Evolutionary conservation across 2,113 vertebrate genomes (phyloP).

Genomic region (Nothocercus nigrocapillus): DNA sequence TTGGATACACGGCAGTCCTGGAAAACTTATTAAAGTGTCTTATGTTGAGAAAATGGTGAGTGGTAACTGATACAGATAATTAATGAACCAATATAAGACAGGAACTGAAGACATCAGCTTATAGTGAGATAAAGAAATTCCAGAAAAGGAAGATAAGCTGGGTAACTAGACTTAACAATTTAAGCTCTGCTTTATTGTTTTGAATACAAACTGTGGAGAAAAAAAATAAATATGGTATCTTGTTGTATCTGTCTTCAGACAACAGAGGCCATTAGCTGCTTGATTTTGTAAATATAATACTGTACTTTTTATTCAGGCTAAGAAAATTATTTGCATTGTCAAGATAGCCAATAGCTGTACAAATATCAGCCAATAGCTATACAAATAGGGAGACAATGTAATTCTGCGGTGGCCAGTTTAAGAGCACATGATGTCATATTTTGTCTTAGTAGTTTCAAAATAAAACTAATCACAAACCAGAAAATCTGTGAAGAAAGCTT

Average conservation of each 20-base stretch:
- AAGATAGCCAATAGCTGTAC: background rate
- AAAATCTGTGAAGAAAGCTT: background rate
- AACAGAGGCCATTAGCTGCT: background rate
- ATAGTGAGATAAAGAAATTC: background rate
- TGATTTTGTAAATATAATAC: background rate
- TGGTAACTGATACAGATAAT: background rate
- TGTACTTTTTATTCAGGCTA: background rate
- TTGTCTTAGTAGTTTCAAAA: background rate
- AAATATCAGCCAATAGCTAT: too few relatives aligned
- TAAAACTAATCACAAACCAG: background rate
- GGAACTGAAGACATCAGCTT: background rate
- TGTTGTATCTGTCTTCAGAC: background rate
- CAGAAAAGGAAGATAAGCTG: background rate
- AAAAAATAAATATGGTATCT: background rate
- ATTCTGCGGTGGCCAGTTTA: background rate
- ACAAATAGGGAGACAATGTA: background rate
- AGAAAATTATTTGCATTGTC: background rate
- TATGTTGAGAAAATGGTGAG: background rate
- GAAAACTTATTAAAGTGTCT: background rate
- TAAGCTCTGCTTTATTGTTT: background rate
- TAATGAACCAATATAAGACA: background rate
- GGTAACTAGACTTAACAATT: background rate
- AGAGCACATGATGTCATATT: background rate
- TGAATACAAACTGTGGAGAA: background rate
- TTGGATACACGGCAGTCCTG: background rate